Conservation (phyloP, 1,140 invertebrate species). For the Pteromalus puparum region DNA sequence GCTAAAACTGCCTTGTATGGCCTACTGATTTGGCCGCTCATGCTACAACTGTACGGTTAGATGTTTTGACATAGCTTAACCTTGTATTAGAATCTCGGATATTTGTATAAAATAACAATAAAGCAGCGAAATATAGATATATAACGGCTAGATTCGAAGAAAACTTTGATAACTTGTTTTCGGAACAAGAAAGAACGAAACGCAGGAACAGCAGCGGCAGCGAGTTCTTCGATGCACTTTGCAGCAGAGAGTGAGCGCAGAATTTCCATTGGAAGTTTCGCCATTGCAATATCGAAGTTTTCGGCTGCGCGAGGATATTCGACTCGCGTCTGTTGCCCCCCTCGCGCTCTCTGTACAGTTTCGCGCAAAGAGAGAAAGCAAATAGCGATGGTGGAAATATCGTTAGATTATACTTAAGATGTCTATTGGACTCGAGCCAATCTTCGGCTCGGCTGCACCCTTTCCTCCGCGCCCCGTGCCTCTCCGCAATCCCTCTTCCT, state of each 20-base stretch:
- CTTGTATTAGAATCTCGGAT: not conserved
- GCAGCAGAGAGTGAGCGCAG: not conserved
- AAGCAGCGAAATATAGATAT: not conserved
- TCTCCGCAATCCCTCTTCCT: not conserved
- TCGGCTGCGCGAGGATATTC: constrained; percentile 11
- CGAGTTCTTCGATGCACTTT: constrained; percentile 5
- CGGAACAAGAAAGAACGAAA: constrained; percentile 1
- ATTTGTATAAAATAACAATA: constrained; percentile 2
- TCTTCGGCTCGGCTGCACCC: constrained; percentile 48
- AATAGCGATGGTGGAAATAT: constrained; percentile 58
- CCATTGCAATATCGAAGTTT: constrained; percentile 42
- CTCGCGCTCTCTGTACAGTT: not conserved
- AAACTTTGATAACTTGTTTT: constrained; percentile 14
- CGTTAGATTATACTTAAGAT: constrained; percentile 66
- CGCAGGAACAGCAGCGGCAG: not conserved
- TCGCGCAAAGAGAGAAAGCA: constrained; percentile 20
- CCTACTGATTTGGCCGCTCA: no score
- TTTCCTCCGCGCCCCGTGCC: not conserved
- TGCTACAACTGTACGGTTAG: no score
- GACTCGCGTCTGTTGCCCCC: not conserved
- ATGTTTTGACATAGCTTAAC: no score
- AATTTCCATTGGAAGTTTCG: constrained; percentile 33
- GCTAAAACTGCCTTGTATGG: no score
- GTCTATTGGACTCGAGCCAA: constrained; percentile 65
- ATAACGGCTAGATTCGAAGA: not conserved